Evolutionary conservation across 1,140 invertebrate species (phyloP).

Genomic region (Mercenaria mercenaria): DNA sequence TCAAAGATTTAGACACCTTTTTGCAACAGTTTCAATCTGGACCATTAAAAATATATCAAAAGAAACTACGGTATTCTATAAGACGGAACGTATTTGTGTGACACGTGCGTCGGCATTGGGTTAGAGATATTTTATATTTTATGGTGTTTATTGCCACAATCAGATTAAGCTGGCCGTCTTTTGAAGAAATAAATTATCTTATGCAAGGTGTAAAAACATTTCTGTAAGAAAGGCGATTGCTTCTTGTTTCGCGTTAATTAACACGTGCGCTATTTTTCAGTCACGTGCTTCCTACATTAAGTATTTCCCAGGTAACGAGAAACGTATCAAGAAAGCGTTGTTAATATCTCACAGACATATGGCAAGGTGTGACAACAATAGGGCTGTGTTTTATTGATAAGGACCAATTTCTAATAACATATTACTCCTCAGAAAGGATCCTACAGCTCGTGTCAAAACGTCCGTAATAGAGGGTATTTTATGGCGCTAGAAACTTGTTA

Average conservation of each 20-base stretch:
- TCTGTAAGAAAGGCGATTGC: not conserved
- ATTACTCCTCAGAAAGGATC: not conserved
- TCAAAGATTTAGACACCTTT: no score
- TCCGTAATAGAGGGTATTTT: not conserved
- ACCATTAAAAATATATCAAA: slow-evolving; percentile 1
- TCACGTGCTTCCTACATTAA: not conserved
- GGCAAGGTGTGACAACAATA: not conserved
- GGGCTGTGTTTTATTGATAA: slow-evolving; percentile 11
- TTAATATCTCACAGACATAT: slow-evolving; percentile 20
- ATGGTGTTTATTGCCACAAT: slow-evolving; percentile 40
- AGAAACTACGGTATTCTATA: not conserved
- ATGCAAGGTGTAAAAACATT: slow-evolving; percentile 26
- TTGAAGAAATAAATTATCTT: slow-evolving; percentile 48
- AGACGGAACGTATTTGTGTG: not conserved
- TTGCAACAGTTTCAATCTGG: no score
- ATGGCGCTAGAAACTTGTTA: not conserved
- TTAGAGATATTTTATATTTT: slow-evolving; percentile 21
- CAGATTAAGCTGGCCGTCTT: not conserved
- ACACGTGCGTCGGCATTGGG: not conserved
- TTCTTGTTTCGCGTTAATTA: slow-evolving; percentile 27
- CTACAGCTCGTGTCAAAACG: not conserved
- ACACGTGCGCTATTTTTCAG: slow-evolving; percentile 11
- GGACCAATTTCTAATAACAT: not conserved
- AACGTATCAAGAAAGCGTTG: slow-evolving; percentile 20
- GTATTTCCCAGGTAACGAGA: slow-evolving; percentile 26